Conservation (phyloP, 1,140 invertebrate genomes). For the Halesus radiatus region DNA sequence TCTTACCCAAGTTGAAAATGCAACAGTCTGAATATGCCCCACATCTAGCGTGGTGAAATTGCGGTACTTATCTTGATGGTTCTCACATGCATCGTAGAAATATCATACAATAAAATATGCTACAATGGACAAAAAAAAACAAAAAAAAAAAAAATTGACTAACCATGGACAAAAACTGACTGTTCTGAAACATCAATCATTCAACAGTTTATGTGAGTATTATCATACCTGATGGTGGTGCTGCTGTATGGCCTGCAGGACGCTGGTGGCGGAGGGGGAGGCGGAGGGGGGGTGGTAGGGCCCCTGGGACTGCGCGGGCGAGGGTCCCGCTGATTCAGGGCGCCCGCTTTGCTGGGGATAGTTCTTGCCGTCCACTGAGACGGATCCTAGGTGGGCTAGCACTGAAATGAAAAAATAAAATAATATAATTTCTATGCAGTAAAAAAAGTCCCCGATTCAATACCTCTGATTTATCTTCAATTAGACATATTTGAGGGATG, state of each 20-base stretch:
- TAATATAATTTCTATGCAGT: neutral
- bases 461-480: too few species aligned
- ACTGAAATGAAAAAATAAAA: slow-evolving; percentile 69
- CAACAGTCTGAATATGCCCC: too few species aligned
- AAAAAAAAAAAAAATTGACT: too few species aligned
- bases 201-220: neutral
- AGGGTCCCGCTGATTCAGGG: slow-evolving; percentile 60
- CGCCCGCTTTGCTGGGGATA: slow-evolving; percentile 61
- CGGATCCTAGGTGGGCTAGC: slow-evolving; percentile 79
- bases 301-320: slow-evolving; percentile 54
- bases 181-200: too few species aligned
- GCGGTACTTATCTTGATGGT: too few species aligned
- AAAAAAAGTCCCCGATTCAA: neutral
- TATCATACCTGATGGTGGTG: slow-evolving; percentile 67
- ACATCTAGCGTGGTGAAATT: too few species aligned
- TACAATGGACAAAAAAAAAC: too few species aligned
- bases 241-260: slow-evolving; percentile 62
- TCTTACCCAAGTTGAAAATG: too few species aligned
- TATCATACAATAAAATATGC: too few species aligned
- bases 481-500: too few species aligned
- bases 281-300: slow-evolving; percentile 60
- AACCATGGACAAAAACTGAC: too few species aligned
- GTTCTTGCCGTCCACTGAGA: slow-evolving; percentile 83
- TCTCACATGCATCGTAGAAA: too few species aligned
- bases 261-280: slow-evolving; percentile 59